These are phyloP conservation scores for Oscheius sp. DNA, from an alignment of 2,888 invertebrate species.

Conservation along the genomic window DNA sequence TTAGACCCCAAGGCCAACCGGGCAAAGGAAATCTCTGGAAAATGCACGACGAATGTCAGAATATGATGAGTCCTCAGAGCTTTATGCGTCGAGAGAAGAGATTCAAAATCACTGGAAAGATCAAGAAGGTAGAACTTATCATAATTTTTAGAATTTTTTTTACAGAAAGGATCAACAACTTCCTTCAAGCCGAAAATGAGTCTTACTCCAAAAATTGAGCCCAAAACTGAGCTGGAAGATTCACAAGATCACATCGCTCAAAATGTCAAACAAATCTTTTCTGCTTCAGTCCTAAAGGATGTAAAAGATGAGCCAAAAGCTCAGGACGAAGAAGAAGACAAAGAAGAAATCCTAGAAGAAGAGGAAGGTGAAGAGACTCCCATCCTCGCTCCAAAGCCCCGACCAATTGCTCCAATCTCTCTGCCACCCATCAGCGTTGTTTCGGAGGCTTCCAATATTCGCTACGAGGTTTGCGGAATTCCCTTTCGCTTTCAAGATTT, in stretches of 20 bases:
- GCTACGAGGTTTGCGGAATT: neutral
- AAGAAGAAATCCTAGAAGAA: neutral
- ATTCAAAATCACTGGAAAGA: constrained; percentile 2
- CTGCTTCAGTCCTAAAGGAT: neutral
- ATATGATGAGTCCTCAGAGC: neutral
- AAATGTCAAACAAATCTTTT: neutral
- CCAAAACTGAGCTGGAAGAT: neutral
- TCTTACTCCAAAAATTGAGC: neutral
- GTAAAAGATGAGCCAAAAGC: neutral
- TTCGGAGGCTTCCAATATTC: neutral
- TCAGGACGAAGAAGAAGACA: neutral
- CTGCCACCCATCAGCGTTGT: neutral
- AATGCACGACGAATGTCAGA: constrained; percentile 4
- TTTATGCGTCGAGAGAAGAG: constrained; percentile 15
- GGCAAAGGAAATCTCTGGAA: constrained; percentile 15
- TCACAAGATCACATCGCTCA: neutral
- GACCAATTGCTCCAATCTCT: too few relatives aligned
- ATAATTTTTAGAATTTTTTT: neutral
- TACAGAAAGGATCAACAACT: too few relatives aligned
- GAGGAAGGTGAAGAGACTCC: neutral
- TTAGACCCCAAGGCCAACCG: neutral
- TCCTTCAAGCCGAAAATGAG: neutral
- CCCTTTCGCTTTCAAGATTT: too few relatives aligned
- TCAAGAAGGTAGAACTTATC: neutral
- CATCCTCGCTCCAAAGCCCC: too few relatives aligned